These are phyloP conservation scores for Sterna hirundo DNA, from an alignment of 2,113 vertebrate genomes.

Conservation along the genomic window DNA sequence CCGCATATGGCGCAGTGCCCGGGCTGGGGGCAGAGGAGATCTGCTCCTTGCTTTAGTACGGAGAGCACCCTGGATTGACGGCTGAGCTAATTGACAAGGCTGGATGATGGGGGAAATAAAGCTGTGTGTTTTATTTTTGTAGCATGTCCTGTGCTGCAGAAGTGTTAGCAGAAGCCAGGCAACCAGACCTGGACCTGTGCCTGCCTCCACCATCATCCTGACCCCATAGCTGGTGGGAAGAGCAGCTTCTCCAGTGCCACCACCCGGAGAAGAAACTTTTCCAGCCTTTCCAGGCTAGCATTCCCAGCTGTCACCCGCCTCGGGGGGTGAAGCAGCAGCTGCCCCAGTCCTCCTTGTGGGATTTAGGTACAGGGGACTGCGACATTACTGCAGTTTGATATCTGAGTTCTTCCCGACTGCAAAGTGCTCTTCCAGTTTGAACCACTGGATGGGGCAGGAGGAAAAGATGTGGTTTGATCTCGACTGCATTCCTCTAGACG, in stretches of 20 bases:
- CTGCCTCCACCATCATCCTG: too few relatives aligned
- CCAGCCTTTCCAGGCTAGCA: not conserved
- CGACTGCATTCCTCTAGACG: rapidly evolving
- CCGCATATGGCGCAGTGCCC: not conserved
- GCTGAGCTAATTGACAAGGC: not conserved
- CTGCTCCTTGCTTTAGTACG: rapidly evolving
- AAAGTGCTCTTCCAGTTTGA: not conserved
- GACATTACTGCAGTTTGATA: rapidly evolving
- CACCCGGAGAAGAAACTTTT: not conserved
- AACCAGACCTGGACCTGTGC: rapidly evolving
- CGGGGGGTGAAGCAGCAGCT: not conserved
- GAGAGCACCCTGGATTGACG: not conserved
- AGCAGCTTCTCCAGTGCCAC: not conserved
- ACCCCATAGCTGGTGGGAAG: not conserved
- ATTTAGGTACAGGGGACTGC: not conserved
- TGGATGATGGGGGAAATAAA: not conserved
- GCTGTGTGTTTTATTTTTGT: not conserved
- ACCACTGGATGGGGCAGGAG: constrained; percentile 45
- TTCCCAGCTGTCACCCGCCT: rapidly evolving
- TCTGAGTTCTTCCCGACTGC: rapidly evolving
- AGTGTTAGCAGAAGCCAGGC: not conserved
- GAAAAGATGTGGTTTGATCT: not conserved
- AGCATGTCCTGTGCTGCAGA: rapidly evolving
- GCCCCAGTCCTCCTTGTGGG: not conserved
- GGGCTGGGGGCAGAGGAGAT: not conserved